A percentile compares a stretch with the other conserved stretches of the same genome.
These are phyloP conservation scores for Nowickia ferox DNA, from an alignment of 2,888 invertebrate genomes.

Conservation along the genomic window DNA sequence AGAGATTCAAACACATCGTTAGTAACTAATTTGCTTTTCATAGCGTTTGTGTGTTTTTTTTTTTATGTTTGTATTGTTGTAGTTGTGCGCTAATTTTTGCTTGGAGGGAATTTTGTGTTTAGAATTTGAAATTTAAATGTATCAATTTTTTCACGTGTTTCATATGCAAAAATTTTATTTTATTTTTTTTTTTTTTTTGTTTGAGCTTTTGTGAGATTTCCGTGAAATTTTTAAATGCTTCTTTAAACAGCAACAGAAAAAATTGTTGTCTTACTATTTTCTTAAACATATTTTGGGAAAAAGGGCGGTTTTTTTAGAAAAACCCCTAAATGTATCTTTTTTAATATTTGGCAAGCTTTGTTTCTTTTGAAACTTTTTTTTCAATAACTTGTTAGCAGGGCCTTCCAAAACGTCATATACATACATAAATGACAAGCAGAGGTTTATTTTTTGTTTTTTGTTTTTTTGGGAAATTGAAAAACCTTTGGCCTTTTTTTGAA, in stretches of 20 bases:
- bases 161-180: neutral
- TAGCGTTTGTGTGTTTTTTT: neutral
- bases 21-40: conserved; percentile 68
- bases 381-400: conserved; percentile 61
- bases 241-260: neutral
- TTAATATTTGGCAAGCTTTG: conserved; percentile 38
- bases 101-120: neutral
- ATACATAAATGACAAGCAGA: conserved; percentile 25
- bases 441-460: conserved; percentile 8
- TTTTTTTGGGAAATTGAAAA: conserved; percentile 50
- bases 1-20: conserved; percentile 65
- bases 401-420: conserved; percentile 19
- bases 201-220: conserved; percentile 63
- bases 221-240: conserved; percentile 55
- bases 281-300: conserved; percentile 9
- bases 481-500: conserved; percentile 61
- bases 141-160: conserved; percentile 68
- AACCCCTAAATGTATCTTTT: conserved; percentile 61
- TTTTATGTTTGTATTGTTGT: conserved; percentile 13
- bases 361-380: conserved; percentile 10
- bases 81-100: neutral
- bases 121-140: conserved; percentile 59
- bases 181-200: conserved; percentile 2
- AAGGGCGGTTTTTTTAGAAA: conserved; percentile 47
- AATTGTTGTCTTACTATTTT: conserved; percentile 17